These are phyloP conservation scores for Collichthys lucidus DNA, from an alignment of 2,113 vertebrate species.

Conservation along the genomic window DNA sequence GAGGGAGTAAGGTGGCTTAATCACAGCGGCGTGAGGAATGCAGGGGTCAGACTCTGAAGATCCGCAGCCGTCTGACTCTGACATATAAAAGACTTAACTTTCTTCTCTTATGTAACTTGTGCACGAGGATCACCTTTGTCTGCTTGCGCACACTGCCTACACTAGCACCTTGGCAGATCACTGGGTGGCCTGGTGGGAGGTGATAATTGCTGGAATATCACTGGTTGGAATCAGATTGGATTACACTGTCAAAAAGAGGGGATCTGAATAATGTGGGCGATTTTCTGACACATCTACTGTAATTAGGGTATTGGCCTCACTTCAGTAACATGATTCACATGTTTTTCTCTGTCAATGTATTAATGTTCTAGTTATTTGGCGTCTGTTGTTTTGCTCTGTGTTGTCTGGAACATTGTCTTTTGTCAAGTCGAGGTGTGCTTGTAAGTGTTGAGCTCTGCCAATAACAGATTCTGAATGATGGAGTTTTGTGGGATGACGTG, in stretches of 20 bases:
- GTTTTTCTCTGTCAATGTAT: background rate
- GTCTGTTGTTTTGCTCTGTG: constrained; percentile 18
- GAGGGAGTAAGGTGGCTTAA: constrained; percentile 61
- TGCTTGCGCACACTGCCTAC: background rate
- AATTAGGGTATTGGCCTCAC: constrained; percentile 17
- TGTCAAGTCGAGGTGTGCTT: constrained; percentile 32
- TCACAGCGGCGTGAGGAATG: constrained; percentile 78
- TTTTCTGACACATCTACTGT: constrained; percentile 4
- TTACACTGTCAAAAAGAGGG: background rate
- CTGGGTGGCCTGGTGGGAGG: constrained; percentile 11
- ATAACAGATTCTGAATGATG: constrained; percentile 40
- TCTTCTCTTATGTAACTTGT: constrained; percentile 37
- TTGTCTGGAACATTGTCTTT: constrained; percentile 42
- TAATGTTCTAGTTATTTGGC: constrained; percentile 14
- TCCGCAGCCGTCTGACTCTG: constrained; percentile 30
- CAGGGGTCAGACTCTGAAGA: constrained; percentile 65
- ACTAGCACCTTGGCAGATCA: constrained; percentile 7
- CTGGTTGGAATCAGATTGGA: background rate
- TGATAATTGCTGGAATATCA: background rate
- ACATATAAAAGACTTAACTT: constrained; percentile 15
- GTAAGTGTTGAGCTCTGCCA: constrained; percentile 34
- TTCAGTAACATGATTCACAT: constrained; percentile 16
- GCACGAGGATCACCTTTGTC: constrained; percentile 24
- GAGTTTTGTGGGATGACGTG: constrained; percentile 30
- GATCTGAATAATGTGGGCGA: background rate